phyloP scores from a whole-genome alignment of 2,797 vertebrate species.

The Nannoperca obscura region DNA sequence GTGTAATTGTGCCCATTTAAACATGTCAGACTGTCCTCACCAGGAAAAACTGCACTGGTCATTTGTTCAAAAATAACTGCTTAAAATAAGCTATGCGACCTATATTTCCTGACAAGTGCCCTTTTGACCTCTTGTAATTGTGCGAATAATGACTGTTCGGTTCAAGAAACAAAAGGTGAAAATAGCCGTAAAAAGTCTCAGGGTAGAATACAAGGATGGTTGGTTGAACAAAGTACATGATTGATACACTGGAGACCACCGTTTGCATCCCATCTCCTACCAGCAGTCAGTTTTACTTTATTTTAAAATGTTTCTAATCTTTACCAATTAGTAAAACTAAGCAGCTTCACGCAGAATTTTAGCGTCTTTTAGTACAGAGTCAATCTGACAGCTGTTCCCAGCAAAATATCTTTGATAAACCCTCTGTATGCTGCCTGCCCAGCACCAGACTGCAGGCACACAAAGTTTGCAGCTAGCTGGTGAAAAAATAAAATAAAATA shows the following conservation, averaged over 20 bases:
- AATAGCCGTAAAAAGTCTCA: constrained; percentile 2
- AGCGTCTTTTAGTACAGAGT: neutral
- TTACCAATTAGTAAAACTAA: neutral
- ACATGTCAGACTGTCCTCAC: neutral
- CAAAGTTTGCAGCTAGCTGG: neutral
- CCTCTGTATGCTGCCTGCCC: neutral
- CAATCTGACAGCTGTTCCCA: neutral
- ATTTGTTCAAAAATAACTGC: constrained; percentile 7
- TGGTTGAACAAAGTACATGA: constrained; percentile 1
- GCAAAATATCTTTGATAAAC: neutral
- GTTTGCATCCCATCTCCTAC: neutral
- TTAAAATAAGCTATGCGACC: neutral
- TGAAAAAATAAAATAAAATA: too few species aligned
- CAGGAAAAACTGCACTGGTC: neutral
- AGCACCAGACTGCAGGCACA: neutral
- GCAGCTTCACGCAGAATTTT: neutral
- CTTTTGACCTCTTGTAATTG: constrained; percentile 6
- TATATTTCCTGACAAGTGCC: constrained; percentile 7
- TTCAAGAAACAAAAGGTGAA: neutral
- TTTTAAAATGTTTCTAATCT: neutral
- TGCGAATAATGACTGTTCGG: constrained; percentile 22
- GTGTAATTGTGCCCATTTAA: constrained; percentile 4
- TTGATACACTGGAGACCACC: neutral
- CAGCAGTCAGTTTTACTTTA: neutral
- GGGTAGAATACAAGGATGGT: neutral